Evolutionary conservation across 2,888 invertebrate genomes (phyloP).

Genomic region (Cheilosia vernalis): DNA sequence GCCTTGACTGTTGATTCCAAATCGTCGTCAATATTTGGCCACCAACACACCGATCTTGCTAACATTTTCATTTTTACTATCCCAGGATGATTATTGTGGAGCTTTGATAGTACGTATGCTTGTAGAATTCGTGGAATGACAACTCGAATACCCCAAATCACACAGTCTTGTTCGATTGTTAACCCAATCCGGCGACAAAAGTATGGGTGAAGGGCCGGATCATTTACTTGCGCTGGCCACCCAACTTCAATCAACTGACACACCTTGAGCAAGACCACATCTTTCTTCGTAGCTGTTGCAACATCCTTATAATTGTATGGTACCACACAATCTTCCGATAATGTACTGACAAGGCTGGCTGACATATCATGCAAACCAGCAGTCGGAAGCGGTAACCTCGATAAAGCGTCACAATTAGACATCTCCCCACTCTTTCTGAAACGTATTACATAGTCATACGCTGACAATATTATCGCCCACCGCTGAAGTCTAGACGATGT

Average conservation of each 20-base stretch:
- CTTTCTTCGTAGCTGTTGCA: too few species aligned
- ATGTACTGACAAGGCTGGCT: too few species aligned
- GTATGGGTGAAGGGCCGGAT: not conserved
- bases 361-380: too few species aligned
- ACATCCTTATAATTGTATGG: too few species aligned
- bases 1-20: slow-evolving; percentile 8
- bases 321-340: too few species aligned
- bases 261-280: not conserved
- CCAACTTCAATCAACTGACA: not conserved
- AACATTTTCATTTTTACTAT: slow-evolving; percentile 28
- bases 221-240: not conserved
- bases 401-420: too few species aligned
- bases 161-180: slow-evolving; percentile 1
- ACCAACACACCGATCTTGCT: slow-evolving; percentile 16
- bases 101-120: slow-evolving; percentile 1
- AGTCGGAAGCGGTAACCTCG: too few species aligned
- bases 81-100: slow-evolving; percentile 9
- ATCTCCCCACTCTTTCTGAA: too few species aligned
- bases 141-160: slow-evolving; percentile 12
- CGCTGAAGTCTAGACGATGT: too few species aligned
- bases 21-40: slow-evolving; percentile 17
- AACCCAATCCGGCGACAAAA: slow-evolving; percentile 1
- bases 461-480: too few species aligned
- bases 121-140: slow-evolving; percentile 10
- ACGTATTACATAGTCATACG: too few species aligned